Evolutionary conservation across 2,113 vertebrate species (phyloP).

Genomic region (Nipponia nippon): DNA sequence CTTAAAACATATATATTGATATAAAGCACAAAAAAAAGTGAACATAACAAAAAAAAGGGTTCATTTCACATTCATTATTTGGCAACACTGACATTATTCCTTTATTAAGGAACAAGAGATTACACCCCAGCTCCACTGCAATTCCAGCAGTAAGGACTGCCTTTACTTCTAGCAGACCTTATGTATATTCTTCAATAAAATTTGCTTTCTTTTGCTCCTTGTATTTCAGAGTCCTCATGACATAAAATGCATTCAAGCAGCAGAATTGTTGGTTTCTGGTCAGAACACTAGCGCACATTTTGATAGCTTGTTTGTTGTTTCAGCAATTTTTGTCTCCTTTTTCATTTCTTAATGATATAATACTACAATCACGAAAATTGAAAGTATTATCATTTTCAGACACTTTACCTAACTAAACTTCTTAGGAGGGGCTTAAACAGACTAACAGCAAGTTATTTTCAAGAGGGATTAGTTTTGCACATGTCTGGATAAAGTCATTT

Average conservation of each 20-base stretch:
- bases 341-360: background rate
- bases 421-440: background rate
- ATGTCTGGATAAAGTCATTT: background rate
- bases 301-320: background rate
- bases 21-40: background rate
- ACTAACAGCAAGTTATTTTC: background rate
- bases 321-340: background rate
- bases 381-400: background rate
- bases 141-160: background rate
- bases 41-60: background rate
- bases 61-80: background rate
- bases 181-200: background rate
- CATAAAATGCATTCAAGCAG: background rate
- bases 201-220: background rate
- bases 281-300: background rate
- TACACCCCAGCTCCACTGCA: background rate
- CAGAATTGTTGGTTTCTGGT: background rate
- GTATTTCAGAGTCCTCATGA: background rate
- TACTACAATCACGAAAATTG: background rate
- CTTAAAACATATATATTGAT: background rate
- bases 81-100: background rate
- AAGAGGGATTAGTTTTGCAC: background rate
- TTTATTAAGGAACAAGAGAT: background rate
- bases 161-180: background rate
- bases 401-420: background rate